phyloP scores from a whole-genome alignment of 2,888 invertebrate species.

The Vanessa cardui region DNA sequence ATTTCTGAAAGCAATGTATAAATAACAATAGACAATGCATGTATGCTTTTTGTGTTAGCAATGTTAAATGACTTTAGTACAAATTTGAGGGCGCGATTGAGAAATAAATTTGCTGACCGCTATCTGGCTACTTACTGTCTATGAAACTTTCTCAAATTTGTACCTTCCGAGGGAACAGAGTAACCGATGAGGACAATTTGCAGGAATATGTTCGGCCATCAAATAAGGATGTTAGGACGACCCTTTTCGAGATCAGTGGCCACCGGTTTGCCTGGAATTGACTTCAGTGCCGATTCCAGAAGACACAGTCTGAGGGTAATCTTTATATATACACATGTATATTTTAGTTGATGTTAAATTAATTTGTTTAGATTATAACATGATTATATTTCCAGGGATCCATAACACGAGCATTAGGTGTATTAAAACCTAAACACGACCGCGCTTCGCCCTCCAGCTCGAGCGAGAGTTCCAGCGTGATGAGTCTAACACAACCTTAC shows the following conservation, averaged over 20 bases:
- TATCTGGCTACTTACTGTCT: conserved; percentile 56
- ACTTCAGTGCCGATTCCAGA: conserved; percentile 77
- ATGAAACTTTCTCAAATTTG: conserved; percentile 43
- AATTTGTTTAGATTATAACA: neutral
- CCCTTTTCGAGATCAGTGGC: conserved; percentile 86
- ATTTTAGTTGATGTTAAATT: too few relatives aligned
- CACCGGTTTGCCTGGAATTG: conserved; percentile 81
- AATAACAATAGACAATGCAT: conserved; percentile 63
- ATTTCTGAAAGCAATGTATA: conserved; percentile 42
- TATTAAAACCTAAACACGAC: conserved; percentile 84
- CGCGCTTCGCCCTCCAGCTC: conserved; percentile 87
- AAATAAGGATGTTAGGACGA: conserved; percentile 85
- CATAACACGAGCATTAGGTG: conserved; percentile 88
- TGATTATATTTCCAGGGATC: conserved; percentile 83
- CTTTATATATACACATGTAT: neutral
- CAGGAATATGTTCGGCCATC: conserved; percentile 85
- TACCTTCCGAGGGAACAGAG: conserved; percentile 25
- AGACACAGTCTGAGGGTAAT: conserved; percentile 84
- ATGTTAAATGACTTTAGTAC: conserved; percentile 49
- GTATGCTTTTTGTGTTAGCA: conserved; percentile 79
- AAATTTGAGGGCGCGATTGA: conserved; percentile 56
- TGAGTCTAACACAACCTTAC: conserved; percentile 79
- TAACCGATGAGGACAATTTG: conserved; percentile 51
- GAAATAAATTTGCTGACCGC: conserved; percentile 43
- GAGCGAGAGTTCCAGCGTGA: conserved; percentile 84